These are phyloP conservation scores for Hypercompe scribonia DNA, from an alignment of 2,888 invertebrate genomes.

Conservation along the genomic window DNA sequence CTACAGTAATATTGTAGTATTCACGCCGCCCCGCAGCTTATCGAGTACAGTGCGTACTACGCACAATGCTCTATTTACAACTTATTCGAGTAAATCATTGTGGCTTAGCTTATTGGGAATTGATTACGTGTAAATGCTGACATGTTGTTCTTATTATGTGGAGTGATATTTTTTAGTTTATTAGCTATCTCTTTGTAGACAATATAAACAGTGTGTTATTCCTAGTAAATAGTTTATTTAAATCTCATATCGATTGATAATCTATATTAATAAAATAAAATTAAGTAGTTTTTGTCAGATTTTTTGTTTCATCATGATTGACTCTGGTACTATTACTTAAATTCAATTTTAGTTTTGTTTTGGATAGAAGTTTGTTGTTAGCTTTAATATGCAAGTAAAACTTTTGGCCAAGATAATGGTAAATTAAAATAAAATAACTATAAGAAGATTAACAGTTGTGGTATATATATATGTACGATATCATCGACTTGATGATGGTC, in stretches of 20 bases:
- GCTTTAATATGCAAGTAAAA: no score
- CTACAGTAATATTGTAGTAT: slow-evolving; percentile 54
- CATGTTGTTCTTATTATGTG: slow-evolving; percentile 4
- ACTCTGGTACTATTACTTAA: no score
- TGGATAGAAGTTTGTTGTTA: no score
- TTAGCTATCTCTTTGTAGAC: background rate
- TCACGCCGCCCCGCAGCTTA: slow-evolving; percentile 35
- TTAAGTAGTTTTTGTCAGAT: no score
- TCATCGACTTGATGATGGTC: no score
- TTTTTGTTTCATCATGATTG: no score
- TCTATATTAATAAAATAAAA: background rate
- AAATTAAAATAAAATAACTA: no score
- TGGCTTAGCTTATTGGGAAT: slow-evolving; percentile 49
- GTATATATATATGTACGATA: no score
- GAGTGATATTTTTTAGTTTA: background rate
- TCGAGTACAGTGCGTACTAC: slow-evolving; percentile 14
- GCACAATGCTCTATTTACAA: slow-evolving; percentile 54
- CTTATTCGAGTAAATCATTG: slow-evolving; percentile 53
- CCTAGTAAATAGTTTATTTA: background rate
- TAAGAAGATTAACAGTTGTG: no score
- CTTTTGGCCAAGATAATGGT: no score
- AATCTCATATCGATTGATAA: background rate
- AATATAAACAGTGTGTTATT: background rate
- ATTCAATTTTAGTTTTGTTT: no score
- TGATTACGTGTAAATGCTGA: slow-evolving; percentile 34